phyloP scores from a whole-genome alignment of 2,888 invertebrate genomes.

The Troides oblongomaculatus region DNA sequence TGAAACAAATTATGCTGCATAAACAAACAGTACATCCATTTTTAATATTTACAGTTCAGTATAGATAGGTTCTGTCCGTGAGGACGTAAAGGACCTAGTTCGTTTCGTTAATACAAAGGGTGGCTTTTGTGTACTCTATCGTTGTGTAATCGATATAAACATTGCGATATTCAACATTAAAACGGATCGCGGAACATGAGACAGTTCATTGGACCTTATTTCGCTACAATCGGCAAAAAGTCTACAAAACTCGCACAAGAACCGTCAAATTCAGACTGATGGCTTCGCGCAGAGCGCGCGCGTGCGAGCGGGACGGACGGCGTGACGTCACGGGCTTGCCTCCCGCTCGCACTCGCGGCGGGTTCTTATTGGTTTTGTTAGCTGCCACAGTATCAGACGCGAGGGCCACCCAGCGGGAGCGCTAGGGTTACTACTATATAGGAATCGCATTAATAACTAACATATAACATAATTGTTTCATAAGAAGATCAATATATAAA shows the following conservation, averaged over 20 bases:
- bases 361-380: slow-evolving; percentile 61
- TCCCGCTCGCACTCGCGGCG: slow-evolving; percentile 51
- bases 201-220: slow-evolving; percentile 16
- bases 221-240: slow-evolving; percentile 19
- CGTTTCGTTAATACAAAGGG: background rate
- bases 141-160: background rate
- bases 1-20: too few relatives aligned
- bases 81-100: too few relatives aligned
- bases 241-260: slow-evolving; percentile 16
- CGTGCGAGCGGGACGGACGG: slow-evolving; percentile 16
- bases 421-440: slow-evolving; percentile 52
- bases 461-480: too few relatives aligned
- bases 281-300: slow-evolving; percentile 23
- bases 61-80: too few relatives aligned
- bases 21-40: too few relatives aligned
- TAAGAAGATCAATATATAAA: too few relatives aligned
- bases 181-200: background rate
- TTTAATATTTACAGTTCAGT: too few relatives aligned
- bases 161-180: background rate
- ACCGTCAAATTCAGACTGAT: slow-evolving; percentile 27
- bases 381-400: slow-evolving; percentile 59
- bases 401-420: slow-evolving; percentile 66
- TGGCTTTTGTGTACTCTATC: background rate
- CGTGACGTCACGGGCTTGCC: slow-evolving; percentile 37
- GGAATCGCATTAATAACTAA: background rate